Evolutionary conservation across 2,113 vertebrate species (phyloP), one percentile per base, ranked within the genome.

Genomic region (Protobothrops mucrosquamatus): DNA sequence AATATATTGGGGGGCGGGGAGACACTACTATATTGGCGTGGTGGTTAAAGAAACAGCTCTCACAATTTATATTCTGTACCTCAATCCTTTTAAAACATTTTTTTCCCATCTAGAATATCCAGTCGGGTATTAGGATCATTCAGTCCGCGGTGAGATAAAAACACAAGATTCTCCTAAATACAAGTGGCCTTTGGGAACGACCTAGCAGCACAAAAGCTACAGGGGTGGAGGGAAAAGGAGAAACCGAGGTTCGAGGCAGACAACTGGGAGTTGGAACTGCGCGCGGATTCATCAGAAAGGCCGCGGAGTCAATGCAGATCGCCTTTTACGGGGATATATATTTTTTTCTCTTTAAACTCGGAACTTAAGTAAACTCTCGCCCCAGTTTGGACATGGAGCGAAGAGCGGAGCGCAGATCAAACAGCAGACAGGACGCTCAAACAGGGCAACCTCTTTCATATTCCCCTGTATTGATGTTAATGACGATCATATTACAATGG

Each of bases 61-160:
- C 51, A 5, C 59, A 10, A 51, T 59, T 43, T 34, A 55, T 11
- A 4, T 39, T 95, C 95, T 93, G 69, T 61, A 91, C 91, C 94
- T 93, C 93, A 85, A 94, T 91, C 91, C 90, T 2, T 89, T n/a
- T 7, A 18, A 14, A 69, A 20, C 2, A 8, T 11, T 39, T 43
- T 48, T 48, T 46, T 22, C 15, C 26, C 86, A 26, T 39, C 57
- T 51, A 56, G 8, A 46, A 56, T 64, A 43, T 39, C 59, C 54
- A 18, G 46, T 74, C 14, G 0, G 23, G 52, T 18, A 54, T 23
- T 22, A 20, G 51, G 39, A 6, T 0, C 20, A 24, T 2, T 4
- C 54, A 51, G 4, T 29, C 15, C 91, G 14, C 39, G 34, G 23
- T 48, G 34, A 51, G 56, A 87, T 34, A 43, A 81, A 88, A 18